Evolutionary conservation across 1,140 invertebrate genomes (phyloP), one percentile per base, ranked within the genome.

Genomic region (Listronotus oregonensis): DNA sequence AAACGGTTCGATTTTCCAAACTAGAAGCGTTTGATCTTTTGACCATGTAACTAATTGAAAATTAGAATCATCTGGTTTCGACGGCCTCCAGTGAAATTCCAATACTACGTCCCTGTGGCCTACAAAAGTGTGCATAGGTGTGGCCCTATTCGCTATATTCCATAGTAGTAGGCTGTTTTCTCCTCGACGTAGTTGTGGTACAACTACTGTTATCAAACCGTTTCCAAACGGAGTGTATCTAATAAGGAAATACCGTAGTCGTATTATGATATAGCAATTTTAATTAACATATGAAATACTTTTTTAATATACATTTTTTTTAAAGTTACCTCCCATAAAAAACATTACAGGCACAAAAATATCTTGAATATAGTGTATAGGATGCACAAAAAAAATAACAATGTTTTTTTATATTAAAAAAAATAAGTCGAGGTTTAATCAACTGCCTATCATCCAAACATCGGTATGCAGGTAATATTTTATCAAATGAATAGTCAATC

Each of bases 21-120:
- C 88, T 56, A 96, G 82, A 17, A 98, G 82, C 51, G 88, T 94
- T 71, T 96, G 93, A 84, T 98, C 95, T 76, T 94, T 90, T 0
- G 93, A 95, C 95, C 95, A 98, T 0, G 95, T 97, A 0, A 98
- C 87, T n/a, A 98, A 78, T 77, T 98, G 92, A 79, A 90, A 90
- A 71, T 94, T 89, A 47, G 70, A 80, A 72, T 76, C 85, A 79
- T 80, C 83, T 75, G 79, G 81, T 80, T 76, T 82, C 66, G 87
- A 85, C 43, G 87, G 85, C 63, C 93, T 84, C 95, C 95, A 97
- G 69, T 94, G 92, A 87, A 97, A 97, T 74, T 97, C 95, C 39
- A 97, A 81, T 37, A 97, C 93, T 39, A 95, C 93, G 82, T 97
- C 95, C 3, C 91, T 91, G 76, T 97, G 95, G 0, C 94, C 95